Percentiles rank a stretch among this genome's conserved stretches.
These are phyloP conservation scores for Phainopepla nitens DNA, from an alignment of 2,113 vertebrate species.

Conservation along the genomic window DNA sequence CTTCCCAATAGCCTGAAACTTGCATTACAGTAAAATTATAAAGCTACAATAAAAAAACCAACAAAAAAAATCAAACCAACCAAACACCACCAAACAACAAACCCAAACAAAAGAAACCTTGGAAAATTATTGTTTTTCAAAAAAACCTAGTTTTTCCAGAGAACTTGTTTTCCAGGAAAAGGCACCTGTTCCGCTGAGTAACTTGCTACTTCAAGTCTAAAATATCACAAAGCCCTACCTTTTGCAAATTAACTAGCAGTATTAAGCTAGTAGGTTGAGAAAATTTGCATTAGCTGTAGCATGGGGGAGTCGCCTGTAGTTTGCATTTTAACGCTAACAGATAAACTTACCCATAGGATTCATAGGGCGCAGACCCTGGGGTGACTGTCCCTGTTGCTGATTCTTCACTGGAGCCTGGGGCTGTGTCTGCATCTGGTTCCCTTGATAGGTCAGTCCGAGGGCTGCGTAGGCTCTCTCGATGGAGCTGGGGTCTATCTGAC, in stretches of 20 bases:
- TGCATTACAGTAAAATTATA: neutral
- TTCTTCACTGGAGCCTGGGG: slow-evolving; percentile 79
- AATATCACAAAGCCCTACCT: neutral
- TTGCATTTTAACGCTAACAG: neutral
- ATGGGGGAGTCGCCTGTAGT: neutral
- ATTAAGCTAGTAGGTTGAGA: neutral
- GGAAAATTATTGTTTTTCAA: neutral
- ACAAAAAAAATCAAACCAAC: rapidly evolving
- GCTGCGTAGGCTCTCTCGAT: slow-evolving; percentile 97
- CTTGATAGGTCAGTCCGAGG: slow-evolving; percentile 94
- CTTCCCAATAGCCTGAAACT: neutral
- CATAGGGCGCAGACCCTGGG: slow-evolving; percentile 85
- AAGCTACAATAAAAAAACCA: neutral
- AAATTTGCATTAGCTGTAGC: neutral
- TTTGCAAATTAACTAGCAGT: neutral
- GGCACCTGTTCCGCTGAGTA: neutral
- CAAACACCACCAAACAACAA: neutral
- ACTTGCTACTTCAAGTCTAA: neutral
- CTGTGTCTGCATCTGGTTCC: slow-evolving; percentile 88
- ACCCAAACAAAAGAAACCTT: neutral
- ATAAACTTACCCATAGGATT: slow-evolving; percentile 82
- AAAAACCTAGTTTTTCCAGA: neutral
- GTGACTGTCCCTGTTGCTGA: slow-evolving; percentile 77
- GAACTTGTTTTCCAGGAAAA: neutral
- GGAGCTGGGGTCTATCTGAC: slow-evolving; percentile 96